A percentile compares a stretch with the other conserved stretches of the same genome.
These are phyloP conservation scores for Zaprionus lineosus DNA, from an alignment of 2,888 invertebrate species.

Conservation along the genomic window DNA sequence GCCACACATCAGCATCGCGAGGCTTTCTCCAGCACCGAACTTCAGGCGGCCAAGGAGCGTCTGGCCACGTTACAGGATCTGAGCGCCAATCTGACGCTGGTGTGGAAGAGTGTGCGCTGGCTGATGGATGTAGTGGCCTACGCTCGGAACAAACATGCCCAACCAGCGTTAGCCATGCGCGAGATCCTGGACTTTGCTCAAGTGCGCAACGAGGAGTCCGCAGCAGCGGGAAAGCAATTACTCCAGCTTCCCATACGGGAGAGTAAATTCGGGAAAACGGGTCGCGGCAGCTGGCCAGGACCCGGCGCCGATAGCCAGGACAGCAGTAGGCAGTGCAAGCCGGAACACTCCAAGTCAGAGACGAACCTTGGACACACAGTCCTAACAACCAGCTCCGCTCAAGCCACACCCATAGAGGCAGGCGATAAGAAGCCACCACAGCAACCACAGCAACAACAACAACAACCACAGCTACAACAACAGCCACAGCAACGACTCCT, in stretches of 20 bases:
- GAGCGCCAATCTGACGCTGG: slow-evolving; percentile 91
- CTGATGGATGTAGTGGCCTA: slow-evolving; percentile 97
- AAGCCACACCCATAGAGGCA: slow-evolving; percentile 12
- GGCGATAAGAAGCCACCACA: slow-evolving; percentile 18
- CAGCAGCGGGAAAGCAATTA: slow-evolving; percentile 62
- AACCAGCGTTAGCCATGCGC: slow-evolving; percentile 81
- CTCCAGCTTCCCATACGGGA: slow-evolving; percentile 84
- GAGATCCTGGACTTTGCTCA: slow-evolving; percentile 80
- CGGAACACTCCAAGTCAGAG: slow-evolving; percentile 93
- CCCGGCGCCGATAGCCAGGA: slow-evolving; percentile 83
- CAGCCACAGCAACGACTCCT: slow-evolving; percentile 54
- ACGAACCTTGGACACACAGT: slow-evolving; percentile 84
- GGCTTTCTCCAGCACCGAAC: slow-evolving; percentile 95
- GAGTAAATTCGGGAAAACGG: slow-evolving; percentile 88
- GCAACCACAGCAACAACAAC: slow-evolving; percentile 24
- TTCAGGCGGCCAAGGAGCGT: slow-evolving; percentile 93
- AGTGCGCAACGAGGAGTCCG: slow-evolving; percentile 53
- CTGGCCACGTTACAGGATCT: slow-evolving; percentile 91
- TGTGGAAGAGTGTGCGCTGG: slow-evolving; percentile 98
- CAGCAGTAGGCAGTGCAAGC: slow-evolving; percentile 57
- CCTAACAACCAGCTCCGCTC: slow-evolving; percentile 43
- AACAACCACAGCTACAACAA: slow-evolving; percentile 18
- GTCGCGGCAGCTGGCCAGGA: slow-evolving; percentile 93
- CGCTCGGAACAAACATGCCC: slow-evolving; percentile 90
- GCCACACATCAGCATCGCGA: slow-evolving; percentile 97